A percentile compares a stretch with the other conserved stretches of the same genome.
Evolutionary conservation across 2,888 invertebrate species (phyloP).

Genomic region (Sphaerophoria rueppellii): DNA sequence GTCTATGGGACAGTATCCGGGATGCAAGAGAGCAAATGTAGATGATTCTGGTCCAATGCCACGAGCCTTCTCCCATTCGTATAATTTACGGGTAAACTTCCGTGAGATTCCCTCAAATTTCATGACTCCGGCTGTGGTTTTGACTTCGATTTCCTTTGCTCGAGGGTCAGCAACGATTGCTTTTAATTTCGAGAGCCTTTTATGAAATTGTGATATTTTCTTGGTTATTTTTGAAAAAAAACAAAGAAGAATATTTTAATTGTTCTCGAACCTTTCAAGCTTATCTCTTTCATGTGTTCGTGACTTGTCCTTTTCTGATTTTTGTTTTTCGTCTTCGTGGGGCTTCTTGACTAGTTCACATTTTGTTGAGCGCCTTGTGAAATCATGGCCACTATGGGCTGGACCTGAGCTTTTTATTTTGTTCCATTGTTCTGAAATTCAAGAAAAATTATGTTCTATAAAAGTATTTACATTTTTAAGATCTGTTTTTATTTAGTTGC

Average conservation of each 20-base stretch:
- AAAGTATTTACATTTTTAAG: too few species aligned
- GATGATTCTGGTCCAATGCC: constrained; percentile 93
- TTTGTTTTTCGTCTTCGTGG: constrained; percentile 81
- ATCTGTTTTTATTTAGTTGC: too few species aligned
- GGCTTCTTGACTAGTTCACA: constrained; percentile 76
- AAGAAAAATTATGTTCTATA: too few species aligned
- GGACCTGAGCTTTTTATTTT: constrained; percentile 87
- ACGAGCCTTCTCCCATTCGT: constrained; percentile 95
- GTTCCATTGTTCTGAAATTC: constrained; percentile 89
- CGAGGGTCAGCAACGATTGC: constrained; percentile 84
- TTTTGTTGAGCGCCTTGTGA: constrained; percentile 78
- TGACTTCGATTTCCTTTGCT: constrained; percentile 89
- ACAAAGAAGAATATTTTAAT: neutral
- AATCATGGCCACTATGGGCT: constrained; percentile 80
- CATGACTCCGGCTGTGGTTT: constrained; percentile 91
- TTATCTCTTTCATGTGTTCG: constrained; percentile 86
- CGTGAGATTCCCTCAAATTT: constrained; percentile 93
- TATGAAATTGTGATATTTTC: neutral
- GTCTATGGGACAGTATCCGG: constrained; percentile 83
- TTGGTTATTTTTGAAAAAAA: neutral
- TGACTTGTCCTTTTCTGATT: constrained; percentile 85
- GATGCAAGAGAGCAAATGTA: constrained; percentile 90
- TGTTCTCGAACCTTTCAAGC: constrained; percentile 79
- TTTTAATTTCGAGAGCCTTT: constrained; percentile 80
- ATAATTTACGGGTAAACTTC: constrained; percentile 93